Evolutionary conservation across 2,797 vertebrate species (phyloP).

Genomic region (Gobionotothen gibberifrons): DNA sequence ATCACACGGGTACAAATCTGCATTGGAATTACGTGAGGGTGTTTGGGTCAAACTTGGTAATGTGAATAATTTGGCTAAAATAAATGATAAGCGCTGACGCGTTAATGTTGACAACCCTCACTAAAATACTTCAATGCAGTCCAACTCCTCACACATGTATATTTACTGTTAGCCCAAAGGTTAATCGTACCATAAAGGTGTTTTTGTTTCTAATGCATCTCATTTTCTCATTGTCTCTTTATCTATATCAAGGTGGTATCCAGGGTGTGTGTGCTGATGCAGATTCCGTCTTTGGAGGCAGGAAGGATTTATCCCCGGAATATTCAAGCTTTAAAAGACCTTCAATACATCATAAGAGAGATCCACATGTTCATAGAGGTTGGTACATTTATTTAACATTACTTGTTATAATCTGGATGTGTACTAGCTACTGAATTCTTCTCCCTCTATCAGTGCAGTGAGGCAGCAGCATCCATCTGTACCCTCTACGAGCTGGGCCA

Average conservation of each 20-base stretch:
- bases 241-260: constrained; percentile 70
- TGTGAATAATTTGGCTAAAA: too few species aligned
- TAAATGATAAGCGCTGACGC: too few species aligned
- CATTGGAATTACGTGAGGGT: too few species aligned
- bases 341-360: constrained; percentile 78
- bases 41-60: too few species aligned
- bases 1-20: too few species aligned
- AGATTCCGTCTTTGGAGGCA: constrained; percentile 64
- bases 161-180: not conserved
- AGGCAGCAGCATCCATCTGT: constrained; percentile 72
- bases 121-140: not conserved
- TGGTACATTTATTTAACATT: not conserved
- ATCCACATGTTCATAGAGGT: constrained; percentile 85
- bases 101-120: too few species aligned
- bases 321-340: constrained; percentile 76
- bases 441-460: constrained; percentile 67
- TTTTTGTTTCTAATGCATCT: not conserved
- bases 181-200: not conserved
- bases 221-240: not conserved
- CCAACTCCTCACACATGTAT: not conserved
- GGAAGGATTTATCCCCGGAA: constrained; percentile 48
- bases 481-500: constrained; percentile 86
- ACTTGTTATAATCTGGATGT: not conserved
- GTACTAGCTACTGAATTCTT: not conserved
- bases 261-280: constrained; percentile 71